Evolutionary conservation across 1,140 invertebrate species (phyloP).

Genomic region (Venturia canescens): DNA sequence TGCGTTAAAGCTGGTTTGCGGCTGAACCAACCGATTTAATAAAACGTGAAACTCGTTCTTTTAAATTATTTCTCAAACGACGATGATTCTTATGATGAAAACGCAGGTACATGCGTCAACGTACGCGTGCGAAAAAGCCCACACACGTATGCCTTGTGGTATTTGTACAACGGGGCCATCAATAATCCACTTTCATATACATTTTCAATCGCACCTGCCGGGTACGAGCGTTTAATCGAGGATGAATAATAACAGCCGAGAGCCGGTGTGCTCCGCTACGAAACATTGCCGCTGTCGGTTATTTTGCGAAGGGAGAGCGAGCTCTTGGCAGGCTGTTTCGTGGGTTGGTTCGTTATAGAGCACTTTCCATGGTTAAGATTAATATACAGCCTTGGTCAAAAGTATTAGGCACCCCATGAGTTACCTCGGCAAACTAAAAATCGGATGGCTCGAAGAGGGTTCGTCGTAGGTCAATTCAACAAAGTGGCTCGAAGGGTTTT

Average conservation of each 20-base stretch:
- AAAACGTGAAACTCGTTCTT: neutral
- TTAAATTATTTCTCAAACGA: slow-evolving; percentile 32
- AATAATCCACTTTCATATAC: slow-evolving; percentile 41
- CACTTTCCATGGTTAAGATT: neutral
- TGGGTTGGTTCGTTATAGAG: neutral
- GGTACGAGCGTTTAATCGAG: slow-evolving; percentile 34
- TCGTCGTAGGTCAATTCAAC: too few species aligned
- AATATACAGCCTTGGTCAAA: too few species aligned
- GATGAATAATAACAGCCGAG: slow-evolving; percentile 39
- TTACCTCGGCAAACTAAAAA: too few species aligned
- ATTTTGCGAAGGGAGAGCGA: slow-evolving; percentile 22
- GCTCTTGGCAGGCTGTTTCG: slow-evolving; percentile 11
- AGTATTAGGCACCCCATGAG: too few species aligned
- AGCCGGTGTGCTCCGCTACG: slow-evolving; percentile 3
- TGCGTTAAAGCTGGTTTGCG: neutral
- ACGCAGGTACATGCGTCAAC: neutral
- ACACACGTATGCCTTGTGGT: neutral
- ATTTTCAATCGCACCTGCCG: slow-evolving; percentile 42
- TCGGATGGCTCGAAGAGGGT: too few species aligned
- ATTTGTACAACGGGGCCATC: slow-evolving; percentile 35
- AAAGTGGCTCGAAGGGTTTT: too few species aligned
- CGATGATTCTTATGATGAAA: slow-evolving; percentile 4
- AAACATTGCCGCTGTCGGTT: slow-evolving; percentile 20
- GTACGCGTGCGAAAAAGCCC: neutral
- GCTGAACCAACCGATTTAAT: neutral